Conservation (phyloP, 2,888 invertebrate genomes). For the Tachina lurida region DNA sequence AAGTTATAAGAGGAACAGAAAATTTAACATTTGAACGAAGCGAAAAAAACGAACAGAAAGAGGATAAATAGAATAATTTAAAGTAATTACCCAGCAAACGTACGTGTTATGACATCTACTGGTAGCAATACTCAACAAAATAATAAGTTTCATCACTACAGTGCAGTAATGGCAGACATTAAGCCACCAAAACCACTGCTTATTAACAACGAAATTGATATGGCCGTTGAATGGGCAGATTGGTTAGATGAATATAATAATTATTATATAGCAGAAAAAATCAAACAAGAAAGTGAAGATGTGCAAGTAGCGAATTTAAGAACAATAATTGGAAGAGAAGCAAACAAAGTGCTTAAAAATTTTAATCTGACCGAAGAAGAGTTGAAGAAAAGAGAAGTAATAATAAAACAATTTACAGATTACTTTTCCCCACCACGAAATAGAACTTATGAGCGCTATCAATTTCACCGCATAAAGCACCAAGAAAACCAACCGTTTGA, state of each 20-base stretch:
- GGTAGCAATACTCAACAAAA: slow-evolving; percentile 8
- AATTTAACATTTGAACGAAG: too few relatives aligned
- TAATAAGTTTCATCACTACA: slow-evolving; percentile 2
- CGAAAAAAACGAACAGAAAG: too few relatives aligned
- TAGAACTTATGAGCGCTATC: slow-evolving; percentile 13
- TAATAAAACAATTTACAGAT: neutral
- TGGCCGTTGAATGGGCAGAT: slow-evolving; percentile 7
- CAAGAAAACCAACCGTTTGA: slow-evolving; percentile 13
- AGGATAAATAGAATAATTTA: too few relatives aligned
- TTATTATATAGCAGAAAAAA: slow-evolving; percentile 20
- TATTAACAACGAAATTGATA: neutral
- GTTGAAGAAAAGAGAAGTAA: neutral
- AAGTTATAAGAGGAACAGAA: too few relatives aligned
- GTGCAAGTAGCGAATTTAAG: slow-evolving; percentile 31
- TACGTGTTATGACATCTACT: neutral
- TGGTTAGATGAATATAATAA: slow-evolving; percentile 8
- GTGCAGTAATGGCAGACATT: slow-evolving; percentile 1
- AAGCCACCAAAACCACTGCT: neutral
- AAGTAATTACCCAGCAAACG: neutral
- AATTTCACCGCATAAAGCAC: neutral
- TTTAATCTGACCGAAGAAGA: slow-evolving; percentile 5
- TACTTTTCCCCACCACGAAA: slow-evolving; percentile 9
- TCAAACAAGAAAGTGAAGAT: slow-evolving; percentile 22
- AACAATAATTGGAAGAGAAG: slow-evolving; percentile 18
- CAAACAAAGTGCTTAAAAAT: neutral